Evolutionary conservation across 2,888 invertebrate species (phyloP).

Genomic region (Isoperla grammatica): DNA sequence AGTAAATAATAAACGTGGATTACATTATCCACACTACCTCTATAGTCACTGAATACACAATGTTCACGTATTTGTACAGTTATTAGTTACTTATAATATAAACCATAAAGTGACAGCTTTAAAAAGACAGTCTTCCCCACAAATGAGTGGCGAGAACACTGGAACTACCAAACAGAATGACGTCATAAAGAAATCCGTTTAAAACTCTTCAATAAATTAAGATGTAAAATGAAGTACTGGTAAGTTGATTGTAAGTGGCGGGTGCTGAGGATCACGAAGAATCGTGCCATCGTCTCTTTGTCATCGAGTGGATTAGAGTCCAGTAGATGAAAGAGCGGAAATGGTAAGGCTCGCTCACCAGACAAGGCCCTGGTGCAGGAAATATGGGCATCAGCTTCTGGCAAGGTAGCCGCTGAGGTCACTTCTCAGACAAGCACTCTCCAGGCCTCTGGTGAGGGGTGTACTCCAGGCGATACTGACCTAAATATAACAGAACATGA

Average conservation of each 20-base stretch:
- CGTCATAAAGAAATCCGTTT: conserved; percentile 19
- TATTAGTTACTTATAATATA: conserved; percentile 21
- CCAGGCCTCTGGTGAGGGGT: conserved; percentile 44
- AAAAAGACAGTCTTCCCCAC: conserved; percentile 19
- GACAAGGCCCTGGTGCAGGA: conserved; percentile 21
- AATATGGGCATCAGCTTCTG: conserved; percentile 23
- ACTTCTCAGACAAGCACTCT: conserved; percentile 45
- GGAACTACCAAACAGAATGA: conserved; percentile 17
- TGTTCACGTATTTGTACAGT: conserved; percentile 26
- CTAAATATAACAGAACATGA: conserved; percentile 39
- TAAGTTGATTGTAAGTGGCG: neutral
- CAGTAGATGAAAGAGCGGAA: conserved; percentile 28
- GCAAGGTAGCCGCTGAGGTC: conserved; percentile 40
- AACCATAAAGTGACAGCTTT: conserved; percentile 19
- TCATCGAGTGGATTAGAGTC: conserved; percentile 21
- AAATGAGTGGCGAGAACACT: conserved; percentile 20
- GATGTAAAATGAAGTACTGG: conserved; percentile 23
- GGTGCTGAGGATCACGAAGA: conserved; percentile 22
- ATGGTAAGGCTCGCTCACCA: conserved; percentile 20
- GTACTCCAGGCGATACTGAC: conserved; percentile 46
- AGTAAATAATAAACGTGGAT: conserved; percentile 14
- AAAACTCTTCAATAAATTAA: conserved; percentile 21
- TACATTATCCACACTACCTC: conserved; percentile 15
- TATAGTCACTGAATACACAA: conserved; percentile 17
- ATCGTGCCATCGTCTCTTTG: conserved; percentile 15